A percentile compares a stretch with the other conserved stretches of the same genome.
These are phyloP conservation scores for Chromis chromis DNA, from an alignment of 2,797 vertebrate genomes.

Conservation along the genomic window DNA sequence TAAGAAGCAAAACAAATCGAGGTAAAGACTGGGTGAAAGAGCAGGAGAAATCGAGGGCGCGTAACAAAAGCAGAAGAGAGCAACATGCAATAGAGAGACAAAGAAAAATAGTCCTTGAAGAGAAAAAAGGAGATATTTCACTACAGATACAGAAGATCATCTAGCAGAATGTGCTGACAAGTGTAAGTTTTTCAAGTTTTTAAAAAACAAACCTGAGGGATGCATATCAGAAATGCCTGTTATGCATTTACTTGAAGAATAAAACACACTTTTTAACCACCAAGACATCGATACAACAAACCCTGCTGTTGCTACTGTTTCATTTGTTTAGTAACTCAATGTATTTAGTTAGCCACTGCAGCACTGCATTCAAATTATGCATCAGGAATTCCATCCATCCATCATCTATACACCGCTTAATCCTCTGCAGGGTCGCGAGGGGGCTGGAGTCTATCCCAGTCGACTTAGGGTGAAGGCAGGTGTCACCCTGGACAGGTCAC, in stretches of 20 bases:
- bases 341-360: too few species aligned
- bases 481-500: too few species aligned
- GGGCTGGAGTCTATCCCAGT: too few species aligned
- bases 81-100: background rate
- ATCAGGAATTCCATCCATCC: too few species aligned
- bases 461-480: too few species aligned
- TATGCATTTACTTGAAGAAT: background rate
- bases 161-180: conserved; percentile 38
- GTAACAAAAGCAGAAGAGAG: conserved; percentile 1
- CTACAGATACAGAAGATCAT: background rate
- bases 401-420: too few species aligned
- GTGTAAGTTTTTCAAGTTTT: background rate
- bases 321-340: too few species aligned
- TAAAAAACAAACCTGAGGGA: background rate
- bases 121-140: background rate
- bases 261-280: too few species aligned
- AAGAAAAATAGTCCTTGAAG: background rate
- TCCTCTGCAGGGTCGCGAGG: too few species aligned
- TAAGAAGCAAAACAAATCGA: conserved; percentile 68
- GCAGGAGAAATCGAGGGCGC: conserved; percentile 43
- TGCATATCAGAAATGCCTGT: background rate
- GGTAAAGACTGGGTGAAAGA: conserved; percentile 74
- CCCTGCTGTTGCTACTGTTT: too few species aligned
- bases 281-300: too few species aligned
- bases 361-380: too few species aligned